Conservation (phyloP, 2,113 vertebrate genomes). For the Petrocephalus zakoni region DNA sequence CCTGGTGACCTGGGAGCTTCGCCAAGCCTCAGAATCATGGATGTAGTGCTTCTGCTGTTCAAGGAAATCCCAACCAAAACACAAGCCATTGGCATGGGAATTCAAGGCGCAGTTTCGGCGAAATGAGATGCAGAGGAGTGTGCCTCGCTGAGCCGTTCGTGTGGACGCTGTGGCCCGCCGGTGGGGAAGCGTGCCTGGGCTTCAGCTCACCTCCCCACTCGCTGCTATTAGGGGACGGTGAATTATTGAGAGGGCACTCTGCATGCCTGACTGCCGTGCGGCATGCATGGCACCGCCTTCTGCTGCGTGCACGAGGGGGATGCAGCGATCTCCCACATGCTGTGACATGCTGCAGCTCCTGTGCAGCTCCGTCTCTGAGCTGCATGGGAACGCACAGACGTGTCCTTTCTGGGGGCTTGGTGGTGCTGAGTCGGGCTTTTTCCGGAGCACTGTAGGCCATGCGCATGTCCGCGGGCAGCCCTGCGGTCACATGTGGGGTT, state of each 20-base stretch:
- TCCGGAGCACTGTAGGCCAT: background rate
- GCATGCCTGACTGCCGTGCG: background rate
- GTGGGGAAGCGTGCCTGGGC: too few species aligned
- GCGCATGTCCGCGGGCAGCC: background rate
- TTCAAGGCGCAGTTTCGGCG: background rate
- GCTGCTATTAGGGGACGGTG: constrained; percentile 2
- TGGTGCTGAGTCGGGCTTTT: background rate
- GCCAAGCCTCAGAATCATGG: background rate
- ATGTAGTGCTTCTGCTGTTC: background rate
- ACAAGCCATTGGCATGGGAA: background rate
- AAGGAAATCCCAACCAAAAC: background rate
- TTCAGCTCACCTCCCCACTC: background rate
- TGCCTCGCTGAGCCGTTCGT: background rate
- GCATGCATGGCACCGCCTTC: background rate
- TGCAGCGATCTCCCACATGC: background rate
- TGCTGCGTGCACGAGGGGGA: background rate
- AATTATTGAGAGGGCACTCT: constrained; percentile 19
- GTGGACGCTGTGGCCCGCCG: background rate
- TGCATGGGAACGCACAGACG: background rate
- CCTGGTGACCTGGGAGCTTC: too few species aligned
- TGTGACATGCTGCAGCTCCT: background rate
- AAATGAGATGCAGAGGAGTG: background rate
- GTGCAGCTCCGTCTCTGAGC: background rate
- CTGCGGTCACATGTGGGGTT: background rate
- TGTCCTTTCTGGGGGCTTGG: background rate